phyloP scores from a whole-genome alignment of 2,888 invertebrate species.

The Mongoloraphidia duomilia region DNA sequence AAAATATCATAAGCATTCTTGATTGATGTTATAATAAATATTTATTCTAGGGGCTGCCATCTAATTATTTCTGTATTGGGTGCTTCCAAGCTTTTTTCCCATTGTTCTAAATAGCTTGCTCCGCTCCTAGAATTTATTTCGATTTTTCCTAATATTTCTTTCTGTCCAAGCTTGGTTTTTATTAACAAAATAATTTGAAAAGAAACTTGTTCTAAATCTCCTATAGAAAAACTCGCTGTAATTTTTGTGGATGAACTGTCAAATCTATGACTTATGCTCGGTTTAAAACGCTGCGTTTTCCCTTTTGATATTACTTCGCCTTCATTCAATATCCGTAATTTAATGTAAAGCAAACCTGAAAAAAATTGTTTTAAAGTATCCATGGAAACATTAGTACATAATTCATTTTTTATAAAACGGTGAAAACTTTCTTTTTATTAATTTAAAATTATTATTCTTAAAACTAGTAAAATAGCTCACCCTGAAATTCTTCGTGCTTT shows the following conservation, averaged over 20 bases:
- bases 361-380: conserved; percentile 18
- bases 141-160: conserved; percentile 50
- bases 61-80: not conserved
- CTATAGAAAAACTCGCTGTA: conserved; percentile 45
- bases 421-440: not conserved
- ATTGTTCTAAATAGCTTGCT: conserved; percentile 2
- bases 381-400: not conserved
- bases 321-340: conserved; percentile 59
- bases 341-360: conserved; percentile 57
- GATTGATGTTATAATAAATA: not conserved
- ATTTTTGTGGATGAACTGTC: conserved; percentile 49
- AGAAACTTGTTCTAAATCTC: conserved; percentile 45
- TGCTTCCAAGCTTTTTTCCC: conserved; percentile 2
- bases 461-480: conserved; percentile 23
- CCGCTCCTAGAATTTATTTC: conserved; percentile 48
- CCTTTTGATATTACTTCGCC: conserved; percentile 35
- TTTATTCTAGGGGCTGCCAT: conserved; percentile 4
- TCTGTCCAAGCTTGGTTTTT: conserved; percentile 52
- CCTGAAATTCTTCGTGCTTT: conserved; percentile 51
- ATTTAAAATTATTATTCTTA: not conserved
- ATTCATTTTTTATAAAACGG: not conserved
- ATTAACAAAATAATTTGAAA: conserved; percentile 50
- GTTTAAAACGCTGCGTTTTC: conserved; percentile 61
- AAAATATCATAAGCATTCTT: not conserved
- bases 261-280: conserved; percentile 64